Base-by-base conservation (phyloP, 1,140 invertebrate genomes). In the Dendroctonus ponderosae region DNA sequence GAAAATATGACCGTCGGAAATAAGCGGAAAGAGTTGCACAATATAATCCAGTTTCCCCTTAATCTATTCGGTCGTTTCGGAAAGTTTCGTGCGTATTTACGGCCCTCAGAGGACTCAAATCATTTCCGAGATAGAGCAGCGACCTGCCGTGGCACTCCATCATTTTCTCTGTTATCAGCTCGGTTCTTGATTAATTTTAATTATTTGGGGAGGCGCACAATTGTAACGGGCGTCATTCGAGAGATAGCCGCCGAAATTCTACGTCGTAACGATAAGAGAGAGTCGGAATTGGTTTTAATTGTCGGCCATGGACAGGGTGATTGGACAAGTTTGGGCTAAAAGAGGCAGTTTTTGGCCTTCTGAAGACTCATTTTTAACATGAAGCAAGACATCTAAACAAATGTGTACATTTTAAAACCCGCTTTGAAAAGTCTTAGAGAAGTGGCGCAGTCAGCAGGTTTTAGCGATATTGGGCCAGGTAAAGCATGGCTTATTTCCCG, bases 1-100 rank as follows among this genome's bases (percentile, higher is more conserved):
- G 26, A 26, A 26, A 26, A 26, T 26, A 26, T 26, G 26, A 26
- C 1, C 26, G 26, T 26, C 26, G 26, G 26, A 26, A 26, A 26
- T 26, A 26, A 26, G 26, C 26, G 26, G 26, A 58, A 58, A 58
- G 11, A 39, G 26, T 54, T 58, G 12, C 39, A 46, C 40, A 38
- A 11, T 1, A 15, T 37, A 7, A 48, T 40, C 46, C 14, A 12
- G 7, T 44, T 43, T 39, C 11, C 41, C 51, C 9, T 54, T 63
- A 63, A 63, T 63, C 62, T 54, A 37, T 44, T 39, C 52, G 37
- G 42, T 57, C 62, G n/a, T 58, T 65, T 44, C 46, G 12, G 62
- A 62, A 70, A 70, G 66, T 46, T 65, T 56, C 67, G 61, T 51
- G 54, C 50, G 67, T 71, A 69, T 71, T 71, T 71, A 71, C 67